Percentiles rank a stretch among this genome's conserved stretches.
phyloP scores from a whole-genome alignment of 2,113 vertebrate species.

The human (Homo sapiens) region GRCh38 chr7:158931501-158932000 shows the following conservation, averaged over 20 bases:
- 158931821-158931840: not conserved
- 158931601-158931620: not conserved
- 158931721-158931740: not conserved
- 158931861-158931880: not conserved
- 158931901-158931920: no score
- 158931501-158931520: fast-evolving
- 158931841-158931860: not conserved
- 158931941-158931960: not conserved
- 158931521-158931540: not conserved
- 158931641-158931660: not conserved
- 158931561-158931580: not conserved
- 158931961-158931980: not conserved
- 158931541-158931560: not conserved
- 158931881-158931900: not conserved
- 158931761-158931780: not conserved
- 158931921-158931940: not conserved
- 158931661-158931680: no score
- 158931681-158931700: no score
- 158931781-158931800: not conserved
- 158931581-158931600: not conserved
- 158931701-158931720: not conserved
- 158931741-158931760: not conserved
- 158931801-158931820: no score
- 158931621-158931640: not conserved
- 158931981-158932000: not conserved